These are phyloP conservation scores for Iselma pallidipennis DNA, from an alignment of 2,888 invertebrate genomes.

Conservation along the genomic window DNA sequence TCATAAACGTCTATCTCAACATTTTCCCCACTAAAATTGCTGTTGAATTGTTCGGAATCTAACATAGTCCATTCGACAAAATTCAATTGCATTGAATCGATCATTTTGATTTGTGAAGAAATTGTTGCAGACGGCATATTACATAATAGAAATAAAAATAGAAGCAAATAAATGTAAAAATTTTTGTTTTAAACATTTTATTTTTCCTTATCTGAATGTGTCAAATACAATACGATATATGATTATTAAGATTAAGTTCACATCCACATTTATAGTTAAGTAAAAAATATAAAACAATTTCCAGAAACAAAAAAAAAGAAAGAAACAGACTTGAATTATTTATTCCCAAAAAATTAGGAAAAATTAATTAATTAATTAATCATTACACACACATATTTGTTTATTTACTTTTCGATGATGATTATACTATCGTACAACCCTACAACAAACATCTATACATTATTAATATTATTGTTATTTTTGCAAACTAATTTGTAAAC, in stretches of 20 bases:
- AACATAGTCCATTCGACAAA: too few species aligned
- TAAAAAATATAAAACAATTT: slow-evolving; percentile 43
- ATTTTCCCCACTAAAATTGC: too few species aligned
- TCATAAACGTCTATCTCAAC: too few species aligned
- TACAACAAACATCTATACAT: slow-evolving; percentile 53
- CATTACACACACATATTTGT: slow-evolving; percentile 35
- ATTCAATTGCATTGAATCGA: too few species aligned
- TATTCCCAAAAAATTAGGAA: slow-evolving; percentile 20
- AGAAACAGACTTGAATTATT: slow-evolving; percentile 20
- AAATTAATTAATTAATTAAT: slow-evolving; percentile 8
- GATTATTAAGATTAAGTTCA: slow-evolving; percentile 39
- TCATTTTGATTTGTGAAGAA: too few species aligned
- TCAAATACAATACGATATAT: slow-evolving; percentile 43
- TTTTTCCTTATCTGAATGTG: slow-evolving; percentile 40
- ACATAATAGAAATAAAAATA: too few species aligned
- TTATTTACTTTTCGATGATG: slow-evolving; percentile 34
- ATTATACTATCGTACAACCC: slow-evolving; percentile 46
- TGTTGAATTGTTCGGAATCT: too few species aligned
- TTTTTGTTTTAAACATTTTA: slow-evolving; percentile 25
- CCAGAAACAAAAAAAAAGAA: slow-evolving; percentile 30
- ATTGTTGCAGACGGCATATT: too few species aligned
- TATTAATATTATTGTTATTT: slow-evolving; percentile 14
- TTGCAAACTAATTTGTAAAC: slow-evolving; percentile 31
- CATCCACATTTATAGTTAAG: slow-evolving; percentile 46
- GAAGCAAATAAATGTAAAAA: too few species aligned